These are phyloP conservation scores for Dendropsophus ebraccatus DNA, from an alignment of 2,113 vertebrate species.

Conservation along the genomic window DNA sequence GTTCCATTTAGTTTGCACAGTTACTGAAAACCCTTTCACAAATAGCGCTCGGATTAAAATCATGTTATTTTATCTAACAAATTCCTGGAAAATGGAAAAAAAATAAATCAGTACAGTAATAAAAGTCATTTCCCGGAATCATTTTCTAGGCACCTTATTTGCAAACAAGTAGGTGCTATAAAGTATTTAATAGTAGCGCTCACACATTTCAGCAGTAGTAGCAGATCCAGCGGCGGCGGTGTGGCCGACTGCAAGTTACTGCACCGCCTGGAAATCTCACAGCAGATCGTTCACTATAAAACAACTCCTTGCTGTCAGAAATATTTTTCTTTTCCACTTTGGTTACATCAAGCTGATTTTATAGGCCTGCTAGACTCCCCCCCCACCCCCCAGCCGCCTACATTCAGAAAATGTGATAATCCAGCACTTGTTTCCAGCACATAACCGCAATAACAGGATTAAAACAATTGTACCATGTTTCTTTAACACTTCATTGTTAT, in stretches of 20 bases:
- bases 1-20: not conserved
- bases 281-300: not conserved
- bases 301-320: not conserved
- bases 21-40: not conserved
- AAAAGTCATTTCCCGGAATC: conserved; percentile 20
- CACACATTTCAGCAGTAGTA: not conserved
- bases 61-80: conserved; percentile 6
- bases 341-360: not conserved
- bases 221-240: not conserved
- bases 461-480: not conserved
- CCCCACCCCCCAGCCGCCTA: not conserved
- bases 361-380: not conserved
- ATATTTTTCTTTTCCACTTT: not conserved
- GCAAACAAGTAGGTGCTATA: conserved; percentile 26
- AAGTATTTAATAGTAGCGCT: not conserved
- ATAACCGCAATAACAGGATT: not conserved
- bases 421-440: not conserved
- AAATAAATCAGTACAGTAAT: conserved; percentile 2
- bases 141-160: not conserved
- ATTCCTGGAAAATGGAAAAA: conserved; percentile 24
- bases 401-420: not conserved
- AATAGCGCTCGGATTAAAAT: not conserved
- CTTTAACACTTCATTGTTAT: too few species aligned
- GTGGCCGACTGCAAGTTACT: not conserved
- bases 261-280: not conserved